Conservation (phyloP, 2,113 vertebrate species). For the Meriones unguiculatus region DNA sequence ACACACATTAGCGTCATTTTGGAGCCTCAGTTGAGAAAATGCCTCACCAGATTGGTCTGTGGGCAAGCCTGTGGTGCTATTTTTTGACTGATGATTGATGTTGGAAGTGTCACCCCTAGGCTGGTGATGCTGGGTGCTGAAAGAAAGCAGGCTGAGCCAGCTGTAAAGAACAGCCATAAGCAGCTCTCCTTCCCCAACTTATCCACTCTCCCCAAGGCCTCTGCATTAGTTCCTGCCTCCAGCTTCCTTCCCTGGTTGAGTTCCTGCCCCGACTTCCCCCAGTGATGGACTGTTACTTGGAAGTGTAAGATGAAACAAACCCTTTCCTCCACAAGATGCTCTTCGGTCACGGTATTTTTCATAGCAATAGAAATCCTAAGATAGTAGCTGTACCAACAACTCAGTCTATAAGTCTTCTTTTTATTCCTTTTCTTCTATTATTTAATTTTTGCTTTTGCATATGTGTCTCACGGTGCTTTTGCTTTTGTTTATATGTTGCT, state of each 20-base stretch:
- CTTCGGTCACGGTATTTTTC: not conserved
- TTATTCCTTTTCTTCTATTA: not conserved
- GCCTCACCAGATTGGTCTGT: not conserved
- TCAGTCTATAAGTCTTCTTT: not conserved
- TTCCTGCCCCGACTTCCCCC: not conserved
- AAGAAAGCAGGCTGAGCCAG: not conserved
- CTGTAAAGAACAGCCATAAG: not conserved
- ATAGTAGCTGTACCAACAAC: not conserved
- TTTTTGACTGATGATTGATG: not conserved
- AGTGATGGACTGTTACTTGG: not conserved
- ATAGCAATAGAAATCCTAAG: not conserved
- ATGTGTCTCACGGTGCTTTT: not conserved
- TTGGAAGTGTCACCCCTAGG: not conserved
- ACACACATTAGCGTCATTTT: not conserved
- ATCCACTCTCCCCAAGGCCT: not conserved
- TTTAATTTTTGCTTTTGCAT: not conserved
- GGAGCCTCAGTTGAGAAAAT: not conserved
- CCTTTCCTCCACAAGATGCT: not conserved
- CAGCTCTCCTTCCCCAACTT: not conserved
- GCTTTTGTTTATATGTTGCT: not conserved
- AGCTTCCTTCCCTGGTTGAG: not conserved
- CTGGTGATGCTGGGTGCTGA: not conserved
- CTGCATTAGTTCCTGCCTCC: not conserved
- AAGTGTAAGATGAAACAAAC: not conserved
- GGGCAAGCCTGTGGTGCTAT: not conserved